phyloP scores from a whole-genome alignment of 2,797 vertebrate genomes.

The Gymnothorax javanicus region DNA sequence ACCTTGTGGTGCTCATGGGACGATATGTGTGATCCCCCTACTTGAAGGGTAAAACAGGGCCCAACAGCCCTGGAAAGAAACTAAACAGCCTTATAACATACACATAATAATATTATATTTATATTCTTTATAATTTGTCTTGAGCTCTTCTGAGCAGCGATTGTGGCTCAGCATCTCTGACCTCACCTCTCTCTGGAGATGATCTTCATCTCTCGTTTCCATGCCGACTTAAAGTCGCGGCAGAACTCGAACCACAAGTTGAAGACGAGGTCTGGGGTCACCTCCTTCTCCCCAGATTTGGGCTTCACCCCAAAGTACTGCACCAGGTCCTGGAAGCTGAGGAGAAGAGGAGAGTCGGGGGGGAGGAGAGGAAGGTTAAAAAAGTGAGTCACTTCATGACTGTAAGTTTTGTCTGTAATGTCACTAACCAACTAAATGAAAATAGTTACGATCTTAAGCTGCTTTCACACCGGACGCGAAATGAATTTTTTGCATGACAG shows the following conservation, averaged over 20 bases:
- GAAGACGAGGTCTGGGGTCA: conserved; percentile 82
- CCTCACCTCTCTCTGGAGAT: conserved; percentile 90
- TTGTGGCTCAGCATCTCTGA: not conserved
- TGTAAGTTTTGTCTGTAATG: not conserved
- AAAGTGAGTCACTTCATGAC: not conserved
- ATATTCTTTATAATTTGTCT: too few relatives aligned
- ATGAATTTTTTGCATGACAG: too few relatives aligned
- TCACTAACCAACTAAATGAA: not conserved
- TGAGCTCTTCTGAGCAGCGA: too few relatives aligned
- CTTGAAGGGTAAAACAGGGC: not conserved
- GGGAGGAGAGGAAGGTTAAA: not conserved
- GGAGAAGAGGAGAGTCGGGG: not conserved
- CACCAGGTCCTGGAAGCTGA: conserved; percentile 87
- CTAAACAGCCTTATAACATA: not conserved
- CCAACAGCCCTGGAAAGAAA: not conserved
- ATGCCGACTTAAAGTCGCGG: conserved; percentile 90
- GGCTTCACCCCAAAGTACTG: conserved; percentile 87
- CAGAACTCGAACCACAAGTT: conserved; percentile 97
- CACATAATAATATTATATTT: not conserved
- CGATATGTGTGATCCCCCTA: too few relatives aligned
- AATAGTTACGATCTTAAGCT: not conserved
- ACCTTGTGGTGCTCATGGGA: too few relatives aligned
- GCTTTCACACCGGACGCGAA: too few relatives aligned
- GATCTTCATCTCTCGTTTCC: conserved; percentile 92
- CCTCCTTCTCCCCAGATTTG: conserved; percentile 84